phyloP scores from a whole-genome alignment of 2,888 invertebrate genomes.

The Imbricaverruca yamaguchii region DNA sequence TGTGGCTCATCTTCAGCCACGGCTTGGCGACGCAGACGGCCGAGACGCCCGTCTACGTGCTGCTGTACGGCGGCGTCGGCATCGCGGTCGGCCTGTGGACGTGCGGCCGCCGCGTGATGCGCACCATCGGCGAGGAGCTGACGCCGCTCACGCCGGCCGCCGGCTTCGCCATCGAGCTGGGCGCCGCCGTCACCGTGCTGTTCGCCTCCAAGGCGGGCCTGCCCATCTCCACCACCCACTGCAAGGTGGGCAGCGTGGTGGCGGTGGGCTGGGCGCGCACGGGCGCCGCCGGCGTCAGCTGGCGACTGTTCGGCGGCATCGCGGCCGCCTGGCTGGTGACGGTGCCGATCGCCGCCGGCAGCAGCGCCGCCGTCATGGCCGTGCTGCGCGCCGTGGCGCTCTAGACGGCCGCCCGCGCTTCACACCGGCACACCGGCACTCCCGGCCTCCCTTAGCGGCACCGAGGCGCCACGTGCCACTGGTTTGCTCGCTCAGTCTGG shows the following conservation, averaged over 20 bases:
- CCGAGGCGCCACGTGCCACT: no score
- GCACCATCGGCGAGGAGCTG: constrained; percentile 93
- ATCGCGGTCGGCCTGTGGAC: constrained; percentile 96
- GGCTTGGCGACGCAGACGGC: constrained; percentile 73
- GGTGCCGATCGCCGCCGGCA: constrained; percentile 77
- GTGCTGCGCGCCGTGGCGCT: constrained; percentile 37
- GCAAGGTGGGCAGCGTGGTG: constrained; percentile 98
- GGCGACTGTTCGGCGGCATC: constrained; percentile 79
- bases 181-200: constrained; percentile 91
- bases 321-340: constrained; percentile 97
- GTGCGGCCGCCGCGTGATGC: constrained; percentile 92
- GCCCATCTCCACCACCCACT: constrained; percentile 96
- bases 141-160: constrained; percentile 96
- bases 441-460: no score
- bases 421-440: background rate
- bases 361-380: constrained; percentile 77
- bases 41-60: constrained; percentile 81
- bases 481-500: no score
- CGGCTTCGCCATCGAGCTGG: constrained; percentile 92
- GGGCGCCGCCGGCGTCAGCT: constrained; percentile 61
- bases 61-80: constrained; percentile 90
- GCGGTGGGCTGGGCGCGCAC: constrained; percentile 79
- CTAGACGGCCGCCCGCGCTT: background rate
- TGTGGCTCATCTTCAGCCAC: constrained; percentile 84
- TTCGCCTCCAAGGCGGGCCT: constrained; percentile 93